Evolutionary conservation across 1,140 invertebrate species (phyloP), one percentile per base, ranked within the genome.

Genomic region (Cyclargus thomasi): DNA sequence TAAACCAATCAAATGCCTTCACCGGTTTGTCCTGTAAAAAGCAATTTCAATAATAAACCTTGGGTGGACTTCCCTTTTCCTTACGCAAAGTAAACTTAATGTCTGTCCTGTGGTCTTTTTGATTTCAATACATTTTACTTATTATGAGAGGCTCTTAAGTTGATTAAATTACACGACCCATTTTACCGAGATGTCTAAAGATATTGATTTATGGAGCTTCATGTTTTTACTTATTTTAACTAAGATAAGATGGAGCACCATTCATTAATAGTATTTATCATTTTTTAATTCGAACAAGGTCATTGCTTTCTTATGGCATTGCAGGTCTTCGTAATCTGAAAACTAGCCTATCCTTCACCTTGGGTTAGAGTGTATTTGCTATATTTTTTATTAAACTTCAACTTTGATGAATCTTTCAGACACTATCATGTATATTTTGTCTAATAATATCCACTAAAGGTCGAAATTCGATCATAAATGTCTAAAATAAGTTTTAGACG

Each of bases 161-260:
- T 59, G 55, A 59, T 59, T 59, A 59, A 59, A 59, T 59, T 59
- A 11, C 18, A 20, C 18, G 55, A 21, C 17, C 55, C 21, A 59
- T 21, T 59, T 59, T 5, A 11, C 55, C 55, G 55, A 59, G 7
- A 59, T 59, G 18, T 59, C 55, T 59, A 20, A 20, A 21, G 18
- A 20, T 22, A 21, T 21, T 20, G 17, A 59, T 20, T 14, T 59
- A 59, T 59, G 55, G 21, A 59, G 18, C 55, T 8, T 55, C 18
- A n/a, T 17, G 53, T 20, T 47, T 47, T 16, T 47, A 47, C 39
- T 47, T 47, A 8, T 47, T 8, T 8, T 47, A 8, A 47, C 2
- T 47, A 47, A 47, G 39, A 0, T 14, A 8, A 1, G 4, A 29
- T 29, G 29, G 1, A 8, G 29, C 29, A 29, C 5, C n/a, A n/a